phyloP scores from a whole-genome alignment of 1,140 invertebrate genomes.

The Pteromalus puparum region DNA sequence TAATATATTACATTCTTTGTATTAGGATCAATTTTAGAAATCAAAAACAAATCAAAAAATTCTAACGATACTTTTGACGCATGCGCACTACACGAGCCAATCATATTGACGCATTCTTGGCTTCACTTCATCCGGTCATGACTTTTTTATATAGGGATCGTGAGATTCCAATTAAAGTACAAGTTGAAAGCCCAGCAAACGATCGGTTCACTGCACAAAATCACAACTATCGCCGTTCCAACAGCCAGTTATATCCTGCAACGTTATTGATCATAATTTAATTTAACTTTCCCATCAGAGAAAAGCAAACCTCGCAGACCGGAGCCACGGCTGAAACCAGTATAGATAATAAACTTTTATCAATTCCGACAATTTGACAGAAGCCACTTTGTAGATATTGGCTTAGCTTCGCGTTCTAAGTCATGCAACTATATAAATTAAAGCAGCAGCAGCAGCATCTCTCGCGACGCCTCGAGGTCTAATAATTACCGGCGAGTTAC shows the following conservation, averaged over 20 bases:
- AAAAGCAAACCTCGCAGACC: background rate
- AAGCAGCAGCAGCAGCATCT: conserved; percentile 8
- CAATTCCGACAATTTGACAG: background rate
- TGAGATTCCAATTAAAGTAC: too few relatives aligned
- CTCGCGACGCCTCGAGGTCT: conserved; percentile 3
- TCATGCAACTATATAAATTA: conserved; percentile 15
- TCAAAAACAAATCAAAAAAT: too few relatives aligned
- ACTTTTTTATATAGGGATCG: too few relatives aligned
- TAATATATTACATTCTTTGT: too few relatives aligned
- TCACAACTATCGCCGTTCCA: background rate
- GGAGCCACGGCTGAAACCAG: too few relatives aligned
- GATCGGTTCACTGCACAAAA: background rate
- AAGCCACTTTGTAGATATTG: background rate
- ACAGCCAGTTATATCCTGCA: too few relatives aligned
- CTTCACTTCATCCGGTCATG: too few relatives aligned
- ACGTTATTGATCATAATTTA: background rate
- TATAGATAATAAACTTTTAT: background rate
- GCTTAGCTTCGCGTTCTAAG: background rate
- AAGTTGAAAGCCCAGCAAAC: too few relatives aligned
- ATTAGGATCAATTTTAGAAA: too few relatives aligned
- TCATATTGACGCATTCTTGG: too few relatives aligned
- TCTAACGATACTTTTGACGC: too few relatives aligned
- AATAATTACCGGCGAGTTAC: conserved; percentile 43
- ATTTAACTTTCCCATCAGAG: background rate
- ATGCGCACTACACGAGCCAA: too few relatives aligned